Percentiles rank a stretch among this genome's conserved stretches.
phyloP scores from a whole-genome alignment of 1,140 invertebrate species.

The Lordiphosa clarofinis region DNA sequence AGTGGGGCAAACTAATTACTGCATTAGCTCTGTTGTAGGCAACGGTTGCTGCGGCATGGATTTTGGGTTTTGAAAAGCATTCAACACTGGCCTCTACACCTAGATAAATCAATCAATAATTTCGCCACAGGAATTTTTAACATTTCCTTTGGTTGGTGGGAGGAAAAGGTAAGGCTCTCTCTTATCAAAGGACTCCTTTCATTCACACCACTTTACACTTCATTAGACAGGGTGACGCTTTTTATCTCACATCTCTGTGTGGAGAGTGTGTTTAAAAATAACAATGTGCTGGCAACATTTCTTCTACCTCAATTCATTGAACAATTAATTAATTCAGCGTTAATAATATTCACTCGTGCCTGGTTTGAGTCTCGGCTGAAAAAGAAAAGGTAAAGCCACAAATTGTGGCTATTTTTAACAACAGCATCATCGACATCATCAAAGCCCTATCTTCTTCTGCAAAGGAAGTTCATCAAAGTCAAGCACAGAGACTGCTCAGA shows the following conservation, averaged over 20 bases:
- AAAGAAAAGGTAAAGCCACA: neutral
- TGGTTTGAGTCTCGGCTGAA: slow-evolving; percentile 10
- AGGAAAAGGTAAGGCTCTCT: neutral
- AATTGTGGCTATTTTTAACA: no score
- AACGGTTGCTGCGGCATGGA: neutral
- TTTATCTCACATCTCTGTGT: slow-evolving; percentile 19
- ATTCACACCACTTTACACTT: slow-evolving; percentile 72
- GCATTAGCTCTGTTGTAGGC: slow-evolving; percentile 7
- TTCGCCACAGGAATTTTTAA: slow-evolving; percentile 21
- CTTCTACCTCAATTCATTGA: slow-evolving; percentile 56
- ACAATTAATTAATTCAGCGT: slow-evolving; percentile 72
- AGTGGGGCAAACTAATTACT: slow-evolving; percentile 24
- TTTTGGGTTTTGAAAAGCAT: neutral
- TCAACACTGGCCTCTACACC: neutral
- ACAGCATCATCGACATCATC: neutral
- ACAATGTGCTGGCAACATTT: slow-evolving; percentile 17
- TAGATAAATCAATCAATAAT: slow-evolving; percentile 52
- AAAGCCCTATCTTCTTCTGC: slow-evolving; percentile 14
- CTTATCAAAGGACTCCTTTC: slow-evolving; percentile 61
- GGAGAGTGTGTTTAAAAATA: slow-evolving; percentile 65
- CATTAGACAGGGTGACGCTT: slow-evolving; percentile 50
- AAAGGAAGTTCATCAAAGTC: slow-evolving; percentile 54
- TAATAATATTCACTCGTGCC: slow-evolving; percentile 49
- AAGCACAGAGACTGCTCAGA: slow-evolving; percentile 14
- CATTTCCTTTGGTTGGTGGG: slow-evolving; percentile 6